Conservation (phyloP, 1,140 invertebrate genomes). For the Sitophilus oryzae region DNA sequence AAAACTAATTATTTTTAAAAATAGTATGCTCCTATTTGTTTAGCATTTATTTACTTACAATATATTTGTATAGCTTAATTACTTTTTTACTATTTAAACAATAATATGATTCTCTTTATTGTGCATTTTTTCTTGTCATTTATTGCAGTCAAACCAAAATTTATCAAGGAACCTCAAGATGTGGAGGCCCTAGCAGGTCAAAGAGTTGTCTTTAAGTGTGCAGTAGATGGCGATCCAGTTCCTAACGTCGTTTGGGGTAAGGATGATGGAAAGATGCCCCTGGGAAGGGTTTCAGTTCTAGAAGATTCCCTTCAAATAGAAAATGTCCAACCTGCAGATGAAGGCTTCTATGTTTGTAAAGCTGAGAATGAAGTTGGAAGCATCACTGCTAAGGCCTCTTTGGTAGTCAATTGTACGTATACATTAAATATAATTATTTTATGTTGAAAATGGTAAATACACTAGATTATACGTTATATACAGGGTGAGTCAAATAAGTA, state of each 20-base stretch:
- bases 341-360: constrained; percentile 76
- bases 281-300: constrained; percentile 63
- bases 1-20: too few relatives aligned
- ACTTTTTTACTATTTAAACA: background rate
- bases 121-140: background rate
- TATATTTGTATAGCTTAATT: too few relatives aligned
- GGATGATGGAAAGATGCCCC: constrained; percentile 77
- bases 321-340: constrained; percentile 66
- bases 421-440: background rate
- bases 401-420: constrained; percentile 71
- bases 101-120: background rate
- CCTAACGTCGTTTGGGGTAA: constrained; percentile 85
- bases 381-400: constrained; percentile 64
- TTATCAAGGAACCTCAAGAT: constrained; percentile 78
- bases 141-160: constrained; percentile 79
- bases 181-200: constrained; percentile 73
- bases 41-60: too few relatives aligned
- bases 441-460: background rate
- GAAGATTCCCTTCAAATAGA: constrained; percentile 71
- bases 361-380: constrained; percentile 73
- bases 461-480: background rate
- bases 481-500: too few relatives aligned
- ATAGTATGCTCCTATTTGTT: too few relatives aligned
- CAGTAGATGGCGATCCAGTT: constrained; percentile 82
- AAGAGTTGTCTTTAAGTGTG: constrained; percentile 80